phyloP scores from a whole-genome alignment of 1,140 invertebrate genomes.

The Tetramorium alpestre region DNA sequence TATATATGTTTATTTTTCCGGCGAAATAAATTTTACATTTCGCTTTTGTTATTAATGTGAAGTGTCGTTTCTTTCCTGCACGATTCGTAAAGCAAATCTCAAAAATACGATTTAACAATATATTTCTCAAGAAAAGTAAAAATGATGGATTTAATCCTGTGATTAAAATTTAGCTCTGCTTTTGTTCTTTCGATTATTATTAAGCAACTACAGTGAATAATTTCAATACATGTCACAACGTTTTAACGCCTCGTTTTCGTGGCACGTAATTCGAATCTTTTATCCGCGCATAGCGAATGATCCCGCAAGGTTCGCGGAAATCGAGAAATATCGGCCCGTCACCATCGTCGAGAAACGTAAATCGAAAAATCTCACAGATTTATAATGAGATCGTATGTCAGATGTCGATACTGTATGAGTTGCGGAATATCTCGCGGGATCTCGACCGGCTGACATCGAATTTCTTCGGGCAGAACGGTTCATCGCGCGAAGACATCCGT shows the following conservation, averaged over 20 bases:
- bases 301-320: neutral
- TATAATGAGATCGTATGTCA: slow-evolving; percentile 44
- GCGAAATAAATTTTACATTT: neutral
- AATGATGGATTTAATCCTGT: neutral
- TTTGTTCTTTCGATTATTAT: neutral
- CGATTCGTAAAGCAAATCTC: neutral
- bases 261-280: neutral
- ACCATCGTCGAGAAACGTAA: neutral
- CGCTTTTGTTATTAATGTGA: neutral
- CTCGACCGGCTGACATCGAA: slow-evolving; percentile 22
- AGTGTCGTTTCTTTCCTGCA: neutral
- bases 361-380: slow-evolving; percentile 40
- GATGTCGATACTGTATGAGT: slow-evolving; percentile 28
- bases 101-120: neutral
- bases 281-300: neutral
- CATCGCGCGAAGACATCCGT: neutral
- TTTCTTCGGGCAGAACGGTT: slow-evolving; percentile 26
- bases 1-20: neutral
- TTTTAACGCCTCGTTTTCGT: neutral
- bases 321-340: slow-evolving; percentile 20
- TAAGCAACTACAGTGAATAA: neutral
- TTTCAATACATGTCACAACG: neutral
- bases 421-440: slow-evolving; percentile 31
- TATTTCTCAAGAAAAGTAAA: neutral
- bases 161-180: neutral